phyloP scores from a whole-genome alignment of 2,797 vertebrate species.

The Heterohyrax brucei region DNA sequence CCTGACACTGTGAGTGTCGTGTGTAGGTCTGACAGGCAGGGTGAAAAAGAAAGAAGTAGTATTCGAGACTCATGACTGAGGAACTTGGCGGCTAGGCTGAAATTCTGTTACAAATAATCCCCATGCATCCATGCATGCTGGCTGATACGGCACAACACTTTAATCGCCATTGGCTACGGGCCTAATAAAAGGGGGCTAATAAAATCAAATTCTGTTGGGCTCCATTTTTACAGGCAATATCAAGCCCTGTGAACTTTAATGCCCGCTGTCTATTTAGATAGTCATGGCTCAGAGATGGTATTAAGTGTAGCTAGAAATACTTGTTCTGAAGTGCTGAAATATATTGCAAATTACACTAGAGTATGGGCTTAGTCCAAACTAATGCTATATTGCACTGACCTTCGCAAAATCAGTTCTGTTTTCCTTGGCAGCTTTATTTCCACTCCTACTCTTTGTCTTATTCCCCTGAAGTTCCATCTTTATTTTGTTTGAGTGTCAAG shows the following conservation, averaged over 20 bases:
- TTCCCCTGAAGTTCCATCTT: slow-evolving; percentile 87
- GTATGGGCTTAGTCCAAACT: slow-evolving; percentile 86
- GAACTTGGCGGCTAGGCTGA: slow-evolving; percentile 88
- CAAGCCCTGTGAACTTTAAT: slow-evolving; percentile 91
- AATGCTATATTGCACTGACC: slow-evolving; percentile 89
- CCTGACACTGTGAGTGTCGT: not conserved
- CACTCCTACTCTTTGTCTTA: slow-evolving; percentile 84
- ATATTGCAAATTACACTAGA: slow-evolving; percentile 90
- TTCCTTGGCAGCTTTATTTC: slow-evolving; percentile 90
- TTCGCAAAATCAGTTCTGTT: slow-evolving; percentile 89
- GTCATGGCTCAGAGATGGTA: slow-evolving; percentile 88
- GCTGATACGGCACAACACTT: slow-evolving; percentile 88
- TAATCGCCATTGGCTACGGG: slow-evolving; percentile 88
- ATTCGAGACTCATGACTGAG: slow-evolving; percentile 85
- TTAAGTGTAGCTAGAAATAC: slow-evolving; percentile 89
- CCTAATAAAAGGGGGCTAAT: slow-evolving; percentile 90
- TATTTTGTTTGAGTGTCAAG: slow-evolving; percentile 89
- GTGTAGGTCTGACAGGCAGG: slow-evolving; percentile 36
- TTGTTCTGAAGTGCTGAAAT: slow-evolving; percentile 90
- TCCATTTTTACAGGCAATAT: slow-evolving; percentile 89
- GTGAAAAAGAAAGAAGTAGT: slow-evolving; percentile 85
- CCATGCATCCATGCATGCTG: slow-evolving; percentile 87
- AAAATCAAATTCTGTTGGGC: slow-evolving; percentile 90
- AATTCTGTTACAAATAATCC: slow-evolving; percentile 90
- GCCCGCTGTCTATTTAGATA: slow-evolving; percentile 90